Evolutionary conservation across 1,140 invertebrate genomes (phyloP).

Genomic region (Ericerus pela): DNA sequence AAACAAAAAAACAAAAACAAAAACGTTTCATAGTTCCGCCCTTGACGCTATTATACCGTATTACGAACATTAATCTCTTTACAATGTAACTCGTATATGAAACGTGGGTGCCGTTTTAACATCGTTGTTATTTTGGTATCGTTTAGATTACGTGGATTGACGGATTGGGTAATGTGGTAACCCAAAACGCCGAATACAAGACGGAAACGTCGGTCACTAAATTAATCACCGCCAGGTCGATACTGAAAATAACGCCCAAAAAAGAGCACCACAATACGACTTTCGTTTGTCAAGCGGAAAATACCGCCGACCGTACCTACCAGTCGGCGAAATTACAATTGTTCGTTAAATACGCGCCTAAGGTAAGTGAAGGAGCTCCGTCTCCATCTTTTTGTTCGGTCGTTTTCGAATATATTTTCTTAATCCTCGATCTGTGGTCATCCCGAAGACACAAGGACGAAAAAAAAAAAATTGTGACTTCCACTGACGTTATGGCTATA

Average conservation of each 20-base stretch:
- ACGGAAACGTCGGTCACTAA: constrained; percentile 33
- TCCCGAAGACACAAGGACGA: too few species aligned
- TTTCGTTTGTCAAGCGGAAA: constrained; percentile 81
- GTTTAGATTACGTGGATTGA: constrained; percentile 82
- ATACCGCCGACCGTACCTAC: constrained; percentile 64
- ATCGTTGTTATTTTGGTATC: constrained; percentile 21
- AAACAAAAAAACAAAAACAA: too few species aligned
- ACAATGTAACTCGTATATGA: too few species aligned
- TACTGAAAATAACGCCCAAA: constrained; percentile 66
- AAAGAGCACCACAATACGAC: constrained; percentile 79
- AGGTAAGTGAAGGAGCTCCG: constrained; percentile 38
- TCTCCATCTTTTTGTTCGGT: too few species aligned
- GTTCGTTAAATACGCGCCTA: constrained; percentile 75
- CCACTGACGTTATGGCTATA: too few species aligned
- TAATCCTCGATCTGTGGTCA: too few species aligned
- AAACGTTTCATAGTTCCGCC: too few species aligned
- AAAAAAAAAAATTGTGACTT: too few species aligned
- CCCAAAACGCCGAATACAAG: constrained; percentile 34
- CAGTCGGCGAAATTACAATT: constrained; percentile 60
- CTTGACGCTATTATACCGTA: too few species aligned
- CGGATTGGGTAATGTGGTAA: constrained; percentile 54
- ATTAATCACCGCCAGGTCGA: constrained; percentile 63
- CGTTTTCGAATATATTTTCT: too few species aligned
- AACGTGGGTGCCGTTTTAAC: neutral
- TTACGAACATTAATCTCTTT: too few species aligned